phyloP scores from a whole-genome alignment of 2,797 vertebrate genomes.

The Scyliorhinus canicula region DNA sequence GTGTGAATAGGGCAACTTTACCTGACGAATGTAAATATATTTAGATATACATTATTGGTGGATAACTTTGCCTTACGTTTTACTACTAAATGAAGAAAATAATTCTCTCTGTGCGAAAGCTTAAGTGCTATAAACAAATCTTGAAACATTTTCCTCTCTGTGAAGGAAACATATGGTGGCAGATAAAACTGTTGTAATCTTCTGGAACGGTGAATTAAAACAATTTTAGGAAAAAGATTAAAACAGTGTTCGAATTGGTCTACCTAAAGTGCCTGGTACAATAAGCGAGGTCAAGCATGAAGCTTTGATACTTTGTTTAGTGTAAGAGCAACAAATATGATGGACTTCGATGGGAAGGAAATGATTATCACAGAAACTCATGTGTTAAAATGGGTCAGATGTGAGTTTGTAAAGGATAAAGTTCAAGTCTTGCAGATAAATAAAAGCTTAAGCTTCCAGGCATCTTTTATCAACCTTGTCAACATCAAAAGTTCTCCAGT shows the following conservation, averaged over 20 bases:
- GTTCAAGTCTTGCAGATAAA: neutral
- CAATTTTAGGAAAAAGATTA: slow-evolving; percentile 14
- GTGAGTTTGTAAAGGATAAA: neutral
- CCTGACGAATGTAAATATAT: neutral
- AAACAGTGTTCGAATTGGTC: neutral
- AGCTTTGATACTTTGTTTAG: neutral
- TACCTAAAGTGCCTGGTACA: slow-evolving; percentile 16
- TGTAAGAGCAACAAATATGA: neutral
- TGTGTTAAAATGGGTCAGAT: neutral
- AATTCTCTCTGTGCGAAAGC: neutral
- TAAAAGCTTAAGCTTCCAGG: neutral
- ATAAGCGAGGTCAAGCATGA: neutral
- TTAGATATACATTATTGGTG: neutral
- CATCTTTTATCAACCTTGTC: neutral
- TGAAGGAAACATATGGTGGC: neutral
- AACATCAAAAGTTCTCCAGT: neutral
- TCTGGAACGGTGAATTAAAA: neutral
- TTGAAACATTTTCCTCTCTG: neutral
- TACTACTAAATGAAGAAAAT: neutral
- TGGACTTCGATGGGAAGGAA: neutral
- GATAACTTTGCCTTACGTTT: neutral
- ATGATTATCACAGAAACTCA: neutral
- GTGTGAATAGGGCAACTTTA: neutral
- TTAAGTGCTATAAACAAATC: neutral
- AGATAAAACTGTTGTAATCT: slow-evolving; percentile 16